Evolutionary conservation across 2,113 vertebrate species (phyloP).

Genomic region (Sorex fumeus): DNA sequence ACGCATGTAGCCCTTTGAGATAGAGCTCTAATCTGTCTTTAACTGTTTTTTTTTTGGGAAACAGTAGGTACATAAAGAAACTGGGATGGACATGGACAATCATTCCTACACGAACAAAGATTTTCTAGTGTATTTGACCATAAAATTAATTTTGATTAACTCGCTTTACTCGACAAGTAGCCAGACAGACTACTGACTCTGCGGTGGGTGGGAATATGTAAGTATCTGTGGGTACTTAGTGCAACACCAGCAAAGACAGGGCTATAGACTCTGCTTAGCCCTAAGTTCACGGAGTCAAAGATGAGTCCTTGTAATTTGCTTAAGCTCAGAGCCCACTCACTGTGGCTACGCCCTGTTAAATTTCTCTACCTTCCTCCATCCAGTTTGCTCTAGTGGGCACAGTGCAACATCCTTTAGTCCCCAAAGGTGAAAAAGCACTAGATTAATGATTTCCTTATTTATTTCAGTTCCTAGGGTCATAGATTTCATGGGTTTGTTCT

Average conservation of each 20-base stretch:
- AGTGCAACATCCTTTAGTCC: background rate
- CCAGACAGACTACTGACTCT: background rate
- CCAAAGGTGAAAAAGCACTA: background rate
- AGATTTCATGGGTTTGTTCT: background rate
- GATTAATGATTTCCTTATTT: background rate
- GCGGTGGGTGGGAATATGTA: background rate
- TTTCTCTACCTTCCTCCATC: background rate
- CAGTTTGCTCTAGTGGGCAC: background rate
- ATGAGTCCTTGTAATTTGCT: background rate
- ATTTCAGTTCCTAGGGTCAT: background rate
- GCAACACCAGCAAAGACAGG: background rate
- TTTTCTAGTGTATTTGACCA: background rate
- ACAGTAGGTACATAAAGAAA: background rate
- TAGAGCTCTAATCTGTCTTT: background rate
- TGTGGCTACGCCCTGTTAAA: background rate
- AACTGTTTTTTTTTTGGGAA: background rate
- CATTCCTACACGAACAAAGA: background rate
- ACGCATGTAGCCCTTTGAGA: too few species aligned
- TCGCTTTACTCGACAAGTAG: background rate
- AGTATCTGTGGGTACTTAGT: background rate
- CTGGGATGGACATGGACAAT: background rate
- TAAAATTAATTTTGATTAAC: conserved; percentile 27
- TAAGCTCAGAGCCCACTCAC: background rate
- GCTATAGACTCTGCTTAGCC: background rate
- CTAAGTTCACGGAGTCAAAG: background rate